Evolutionary conservation across 2,113 vertebrate species (phyloP).

Genomic region (Triplophysa siluroides): DNA sequence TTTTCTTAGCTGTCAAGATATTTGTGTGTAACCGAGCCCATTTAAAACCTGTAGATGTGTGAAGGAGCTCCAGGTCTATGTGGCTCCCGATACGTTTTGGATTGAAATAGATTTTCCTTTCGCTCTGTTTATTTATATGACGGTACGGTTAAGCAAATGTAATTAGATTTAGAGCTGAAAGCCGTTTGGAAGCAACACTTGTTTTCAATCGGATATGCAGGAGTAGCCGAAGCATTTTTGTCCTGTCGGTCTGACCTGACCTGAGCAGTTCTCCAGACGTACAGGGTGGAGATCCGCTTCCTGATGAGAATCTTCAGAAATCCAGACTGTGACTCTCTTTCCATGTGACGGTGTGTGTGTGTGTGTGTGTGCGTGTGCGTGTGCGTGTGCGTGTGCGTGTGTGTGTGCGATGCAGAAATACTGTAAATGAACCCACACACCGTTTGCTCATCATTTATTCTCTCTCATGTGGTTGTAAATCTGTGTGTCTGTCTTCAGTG

Average conservation of each 20-base stretch:
- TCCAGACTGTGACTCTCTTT: background rate
- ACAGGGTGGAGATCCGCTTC: slow-evolving; percentile 51
- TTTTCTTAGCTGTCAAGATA: background rate
- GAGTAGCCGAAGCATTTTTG: slow-evolving; percentile 10
- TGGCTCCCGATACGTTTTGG: background rate
- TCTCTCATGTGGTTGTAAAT: too few species aligned
- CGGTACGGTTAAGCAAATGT: background rate
- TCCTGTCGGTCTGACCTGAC: background rate
- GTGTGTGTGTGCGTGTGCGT: too few species aligned
- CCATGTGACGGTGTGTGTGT: slow-evolving; percentile 12
- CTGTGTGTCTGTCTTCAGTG: too few species aligned
- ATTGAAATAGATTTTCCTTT: background rate
- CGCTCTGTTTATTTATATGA: background rate
- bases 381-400: too few species aligned
- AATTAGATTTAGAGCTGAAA: background rate
- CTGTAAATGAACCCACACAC: too few species aligned
- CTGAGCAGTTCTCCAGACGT: background rate
- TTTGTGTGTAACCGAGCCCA: too few species aligned
- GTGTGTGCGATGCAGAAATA: background rate
- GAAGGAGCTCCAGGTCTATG: background rate
- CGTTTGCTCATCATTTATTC: too few species aligned
- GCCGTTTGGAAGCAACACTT: background rate
- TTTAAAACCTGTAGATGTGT: too few species aligned
- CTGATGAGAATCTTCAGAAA: slow-evolving; percentile 47
- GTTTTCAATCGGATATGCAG: background rate